phyloP scores from a whole-genome alignment of 2,888 invertebrate genomes.

The Caenorhabditis japonica region DNA sequence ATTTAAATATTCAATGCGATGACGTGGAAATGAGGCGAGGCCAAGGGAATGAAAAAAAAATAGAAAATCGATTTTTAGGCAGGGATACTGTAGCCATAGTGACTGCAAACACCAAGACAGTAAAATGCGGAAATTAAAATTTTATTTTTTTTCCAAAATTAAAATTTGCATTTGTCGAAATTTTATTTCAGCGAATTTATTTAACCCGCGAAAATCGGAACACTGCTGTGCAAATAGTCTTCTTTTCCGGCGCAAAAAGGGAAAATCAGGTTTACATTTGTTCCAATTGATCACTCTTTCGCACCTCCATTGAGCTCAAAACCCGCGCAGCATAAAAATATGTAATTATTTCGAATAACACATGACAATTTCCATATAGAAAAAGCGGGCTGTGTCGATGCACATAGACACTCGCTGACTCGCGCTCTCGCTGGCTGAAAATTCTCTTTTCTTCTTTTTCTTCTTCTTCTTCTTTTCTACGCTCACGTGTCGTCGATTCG shows the following conservation, averaged over 20 bases:
- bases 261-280: not conserved
- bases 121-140: conserved; percentile 2
- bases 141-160: too few relatives aligned
- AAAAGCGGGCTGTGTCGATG: not conserved
- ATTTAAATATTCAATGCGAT: too few relatives aligned
- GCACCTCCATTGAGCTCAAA: too few relatives aligned
- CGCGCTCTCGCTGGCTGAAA: conserved; percentile 35
- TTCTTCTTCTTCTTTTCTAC: not conserved
- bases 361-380: conserved; percentile 17
- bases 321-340: too few relatives aligned
- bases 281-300: conserved; percentile 1
- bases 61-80: too few relatives aligned
- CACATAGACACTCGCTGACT: conserved; percentile 22
- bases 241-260: conserved; percentile 8
- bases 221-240: conserved; percentile 22
- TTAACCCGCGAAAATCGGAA: not conserved
- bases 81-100: too few relatives aligned
- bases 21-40: conserved; percentile 5
- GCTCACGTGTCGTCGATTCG: conserved; percentile 7
- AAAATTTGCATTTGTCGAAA: not conserved
- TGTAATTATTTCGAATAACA: conserved; percentile 20
- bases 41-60: too few relatives aligned
- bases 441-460: conserved; percentile 13
- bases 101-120: conserved; percentile 19
- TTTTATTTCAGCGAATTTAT: conserved; percentile 6